Percentiles rank a stretch among this genome's conserved stretches.
phyloP scores from a whole-genome alignment of 1,140 invertebrate species.

The Tetraneura akinire region DNA sequence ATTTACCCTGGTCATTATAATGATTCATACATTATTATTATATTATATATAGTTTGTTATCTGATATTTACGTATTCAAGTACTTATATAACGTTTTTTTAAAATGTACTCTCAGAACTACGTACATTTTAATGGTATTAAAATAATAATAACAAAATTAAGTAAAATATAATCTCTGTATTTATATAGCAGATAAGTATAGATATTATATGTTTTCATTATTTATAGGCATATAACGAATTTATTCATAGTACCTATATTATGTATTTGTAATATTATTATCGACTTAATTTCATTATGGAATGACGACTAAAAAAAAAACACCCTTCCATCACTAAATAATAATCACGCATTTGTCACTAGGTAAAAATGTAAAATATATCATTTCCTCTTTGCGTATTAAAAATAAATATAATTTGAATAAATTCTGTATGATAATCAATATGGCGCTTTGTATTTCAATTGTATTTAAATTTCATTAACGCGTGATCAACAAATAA shows the following conservation, averaged over 20 bases:
- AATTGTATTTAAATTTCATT: constrained; percentile 31
- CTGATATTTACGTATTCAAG: too few relatives aligned
- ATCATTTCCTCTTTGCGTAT: background rate
- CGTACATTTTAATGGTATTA: background rate
- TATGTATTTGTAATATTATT: background rate
- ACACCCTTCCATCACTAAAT: background rate
- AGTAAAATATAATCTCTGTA: constrained; percentile 26
- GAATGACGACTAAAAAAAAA: too few relatives aligned
- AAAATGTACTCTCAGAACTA: background rate
- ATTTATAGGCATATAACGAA: background rate
- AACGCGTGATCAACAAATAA: background rate
- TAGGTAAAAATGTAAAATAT: background rate
- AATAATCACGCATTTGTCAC: background rate
- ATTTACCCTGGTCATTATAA: constrained; percentile 8
- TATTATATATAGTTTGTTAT: too few relatives aligned
- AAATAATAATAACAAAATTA: constrained; percentile 10
- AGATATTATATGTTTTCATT: background rate
- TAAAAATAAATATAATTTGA: constrained; percentile 2
- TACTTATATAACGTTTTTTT: too few relatives aligned
- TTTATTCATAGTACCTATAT: background rate
- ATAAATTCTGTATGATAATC: background rate
- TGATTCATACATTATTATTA: constrained; percentile 24
- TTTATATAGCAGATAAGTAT: too few relatives aligned
- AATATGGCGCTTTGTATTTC: constrained; percentile 7
- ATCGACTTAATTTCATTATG: too few relatives aligned